phyloP scores from a whole-genome alignment of 2,797 vertebrate species.

The Gadopsis bispinosus region DNA sequence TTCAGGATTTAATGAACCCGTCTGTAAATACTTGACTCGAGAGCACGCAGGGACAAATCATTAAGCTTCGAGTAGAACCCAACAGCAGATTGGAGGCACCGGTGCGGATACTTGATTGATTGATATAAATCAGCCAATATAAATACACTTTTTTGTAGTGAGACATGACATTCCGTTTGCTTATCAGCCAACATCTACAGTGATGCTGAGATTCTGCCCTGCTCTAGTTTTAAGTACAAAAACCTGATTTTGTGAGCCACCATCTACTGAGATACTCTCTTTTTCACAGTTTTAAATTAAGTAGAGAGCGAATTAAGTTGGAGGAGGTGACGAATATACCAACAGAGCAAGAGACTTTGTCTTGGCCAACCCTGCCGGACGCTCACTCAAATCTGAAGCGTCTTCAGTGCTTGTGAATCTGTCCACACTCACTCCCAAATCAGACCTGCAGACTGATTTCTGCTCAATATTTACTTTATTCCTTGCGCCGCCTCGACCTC shows the following conservation, averaged over 20 bases:
- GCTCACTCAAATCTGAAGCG: not conserved
- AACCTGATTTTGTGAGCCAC: not conserved
- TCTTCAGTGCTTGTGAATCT: not conserved
- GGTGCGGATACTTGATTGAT: too few relatives aligned
- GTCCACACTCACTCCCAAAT: not conserved
- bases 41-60: not conserved
- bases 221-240: not conserved
- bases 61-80: not conserved
- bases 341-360: too few relatives aligned
- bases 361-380: too few relatives aligned
- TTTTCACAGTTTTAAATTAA: not conserved
- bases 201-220: not conserved
- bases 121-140: not conserved
- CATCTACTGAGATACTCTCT: not conserved
- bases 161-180: not conserved
- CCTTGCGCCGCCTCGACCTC: not conserved
- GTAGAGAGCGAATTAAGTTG: not conserved
- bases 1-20: not conserved
- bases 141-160: not conserved
- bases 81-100: not conserved
- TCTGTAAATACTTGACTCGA: not conserved
- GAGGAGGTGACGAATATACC: not conserved
- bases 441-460: not conserved
- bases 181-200: rapidly evolving
- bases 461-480: not conserved